phyloP scores from a whole-genome alignment of 2,888 invertebrate species.

The Machimus rusticus region DNA sequence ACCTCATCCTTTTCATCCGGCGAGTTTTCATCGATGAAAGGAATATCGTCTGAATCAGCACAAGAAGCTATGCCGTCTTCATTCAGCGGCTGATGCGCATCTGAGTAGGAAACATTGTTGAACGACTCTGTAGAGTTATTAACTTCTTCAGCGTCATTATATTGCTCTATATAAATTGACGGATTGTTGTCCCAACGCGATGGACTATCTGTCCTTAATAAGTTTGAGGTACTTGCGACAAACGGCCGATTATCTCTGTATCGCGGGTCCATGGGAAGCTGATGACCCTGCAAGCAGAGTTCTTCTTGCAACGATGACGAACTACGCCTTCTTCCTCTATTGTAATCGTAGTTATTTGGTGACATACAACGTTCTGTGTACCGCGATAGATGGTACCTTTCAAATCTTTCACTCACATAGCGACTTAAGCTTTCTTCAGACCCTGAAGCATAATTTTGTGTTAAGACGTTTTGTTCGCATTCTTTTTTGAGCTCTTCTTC shows the following conservation, averaged over 20 bases:
- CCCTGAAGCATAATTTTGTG: conserved; percentile 55
- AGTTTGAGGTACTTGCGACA: conserved; percentile 58
- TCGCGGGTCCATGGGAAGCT: conserved; percentile 61
- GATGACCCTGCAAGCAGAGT: conserved; percentile 57
- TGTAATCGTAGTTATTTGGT: conserved; percentile 47
- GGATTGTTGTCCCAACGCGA: conserved; percentile 55
- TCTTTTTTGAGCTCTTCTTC: conserved; percentile 43
- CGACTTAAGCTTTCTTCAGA: conserved; percentile 61
- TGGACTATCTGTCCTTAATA: conserved; percentile 53
- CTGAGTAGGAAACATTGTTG: conserved; percentile 54
- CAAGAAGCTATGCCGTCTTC: conserved; percentile 61
- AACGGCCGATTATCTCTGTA: conserved; percentile 62
- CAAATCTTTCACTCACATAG: conserved; percentile 47
- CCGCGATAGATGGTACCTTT: conserved; percentile 48
- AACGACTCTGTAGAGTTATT: conserved; percentile 58
- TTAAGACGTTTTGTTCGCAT: not conserved
- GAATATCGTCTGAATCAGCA: conserved; percentile 60
- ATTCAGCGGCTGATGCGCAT: conserved; percentile 61
- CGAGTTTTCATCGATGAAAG: conserved; percentile 63
- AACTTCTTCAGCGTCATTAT: conserved; percentile 51
- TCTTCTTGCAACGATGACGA: conserved; percentile 61
- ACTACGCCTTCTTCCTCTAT: conserved; percentile 52
- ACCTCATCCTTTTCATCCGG: conserved; percentile 55
- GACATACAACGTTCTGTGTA: conserved; percentile 53
- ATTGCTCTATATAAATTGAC: conserved; percentile 62